phyloP scores from a whole-genome alignment of 2,888 invertebrate genomes.

The Dastarcus helophoroides region DNA sequence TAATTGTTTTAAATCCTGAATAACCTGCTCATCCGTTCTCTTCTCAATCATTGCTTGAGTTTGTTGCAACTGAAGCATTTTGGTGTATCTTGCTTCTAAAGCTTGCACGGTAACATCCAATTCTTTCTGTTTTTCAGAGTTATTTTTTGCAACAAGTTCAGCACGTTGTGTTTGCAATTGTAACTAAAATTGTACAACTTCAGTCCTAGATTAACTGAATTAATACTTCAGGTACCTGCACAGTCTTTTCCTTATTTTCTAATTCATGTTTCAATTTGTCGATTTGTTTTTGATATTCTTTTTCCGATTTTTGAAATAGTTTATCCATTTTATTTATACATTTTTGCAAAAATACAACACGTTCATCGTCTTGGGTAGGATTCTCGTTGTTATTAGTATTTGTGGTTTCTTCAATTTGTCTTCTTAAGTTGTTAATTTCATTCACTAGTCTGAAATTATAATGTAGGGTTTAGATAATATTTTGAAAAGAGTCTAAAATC shows the following conservation, averaged over 20 bases:
- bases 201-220: neutral
- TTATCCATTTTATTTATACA: conserved; percentile 29
- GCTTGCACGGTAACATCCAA: conserved; percentile 23
- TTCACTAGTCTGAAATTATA: conserved; percentile 17
- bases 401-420: conserved; percentile 15
- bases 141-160: conserved; percentile 21
- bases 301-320: conserved; percentile 25
- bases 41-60: conserved; percentile 18
- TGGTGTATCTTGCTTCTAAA: conserved; percentile 26
- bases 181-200: conserved; percentile 15
- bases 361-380: no score
- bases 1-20: conserved; percentile 19
- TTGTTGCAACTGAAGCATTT: conserved; percentile 24
- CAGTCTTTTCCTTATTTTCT: conserved; percentile 22
- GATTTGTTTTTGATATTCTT: conserved; percentile 24
- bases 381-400: conserved; percentile 11
- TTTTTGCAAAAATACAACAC: conserved; percentile 20
- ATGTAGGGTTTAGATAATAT: neutral
- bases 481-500: no score
- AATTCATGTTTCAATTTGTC: conserved; percentile 23
- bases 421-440: conserved; percentile 19
- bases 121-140: conserved; percentile 22
- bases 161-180: conserved; percentile 24
- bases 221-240: conserved; percentile 16
- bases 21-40: conserved; percentile 19